phyloP scores from a whole-genome alignment of 2,888 invertebrate genomes.

The Cataglyphis rosenhaueri region DNA sequence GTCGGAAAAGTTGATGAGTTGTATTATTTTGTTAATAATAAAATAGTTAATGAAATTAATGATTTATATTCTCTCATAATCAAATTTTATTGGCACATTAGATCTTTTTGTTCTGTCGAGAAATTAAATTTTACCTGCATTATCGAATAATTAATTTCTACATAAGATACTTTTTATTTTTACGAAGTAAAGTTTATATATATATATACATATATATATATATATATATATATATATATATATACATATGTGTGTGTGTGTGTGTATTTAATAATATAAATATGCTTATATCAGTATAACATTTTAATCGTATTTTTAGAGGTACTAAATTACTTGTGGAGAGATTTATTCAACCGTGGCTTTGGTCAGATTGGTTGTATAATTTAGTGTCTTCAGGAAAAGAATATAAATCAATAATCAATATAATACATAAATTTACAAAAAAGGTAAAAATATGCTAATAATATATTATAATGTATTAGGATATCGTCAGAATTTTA shows the following conservation, averaged over 20 bases:
- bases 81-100: no score
- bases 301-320: conserved; percentile 50
- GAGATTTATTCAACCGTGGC: conserved; percentile 72
- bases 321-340: conserved; percentile 58
- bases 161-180: no score
- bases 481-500: neutral
- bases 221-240: no score
- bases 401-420: conserved; percentile 59
- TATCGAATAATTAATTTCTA: no score
- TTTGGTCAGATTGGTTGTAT: conserved; percentile 70
- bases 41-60: neutral
- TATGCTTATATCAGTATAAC: neutral
- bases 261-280: neutral
- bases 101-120: no score
- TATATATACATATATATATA: no score
- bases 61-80: neutral
- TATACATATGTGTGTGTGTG: no score
- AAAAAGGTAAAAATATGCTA: conserved; percentile 58
- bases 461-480: conserved; percentile 6
- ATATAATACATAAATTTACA: conserved; percentile 70
- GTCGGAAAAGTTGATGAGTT: conserved; percentile 28
- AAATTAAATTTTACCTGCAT: no score
- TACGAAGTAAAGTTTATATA: no score
- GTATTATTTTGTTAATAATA: neutral
- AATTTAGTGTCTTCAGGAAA: conserved; percentile 68